Evolutionary conservation across 2,113 vertebrate genomes (phyloP), one percentile per base, ranked within the genome.

Genomic region (Tragelaphus scriptus): DNA sequence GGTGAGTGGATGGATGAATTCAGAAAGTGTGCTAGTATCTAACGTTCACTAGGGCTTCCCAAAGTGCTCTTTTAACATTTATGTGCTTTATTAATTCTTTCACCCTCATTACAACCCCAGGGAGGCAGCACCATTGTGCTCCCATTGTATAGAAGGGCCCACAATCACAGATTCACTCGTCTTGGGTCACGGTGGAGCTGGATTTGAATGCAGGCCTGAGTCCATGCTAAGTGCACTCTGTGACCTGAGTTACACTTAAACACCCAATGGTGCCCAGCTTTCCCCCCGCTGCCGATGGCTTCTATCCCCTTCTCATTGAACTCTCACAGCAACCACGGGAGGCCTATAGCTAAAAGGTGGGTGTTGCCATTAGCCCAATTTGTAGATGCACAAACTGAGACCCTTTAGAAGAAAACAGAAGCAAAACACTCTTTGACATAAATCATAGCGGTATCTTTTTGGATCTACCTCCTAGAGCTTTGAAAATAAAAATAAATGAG

Each of bases 61-160:
- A 2, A 19, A 81, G 26, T 14, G 5, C 44, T 58, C 8, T 47
- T 51, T 28, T 26, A 6, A 6, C 5, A 2, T 28, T 13, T 3
- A 4, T 5, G 10, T 61, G 23, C 77, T 17, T 58, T 59, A 12
- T 47, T 71, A 59, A 25, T 23, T 68, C 75, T 14, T 51, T 25
- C 13, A 2, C 11, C 12, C 36, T 25, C 1, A 0, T 40, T 12
- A 19, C 13, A 80, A 0, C 51, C 25, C 2, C 3, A 1, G 47
- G 32, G 63, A 36, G 49, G 25, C 71, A 58, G 71, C 40, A 4
- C 40, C 5, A 0, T 15, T 4, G 17, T 36, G 25, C 19, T 75
- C n/a, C 26, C 32, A 0, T 10, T 14, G 12, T 51, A 1, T 15
- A 21, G 53, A 75, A 19, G 23, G 32, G 49, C 51, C 88, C 88